Evolutionary conservation across 2,113 vertebrate species (phyloP).

Genomic region (Salvelinus alpinus): DNA sequence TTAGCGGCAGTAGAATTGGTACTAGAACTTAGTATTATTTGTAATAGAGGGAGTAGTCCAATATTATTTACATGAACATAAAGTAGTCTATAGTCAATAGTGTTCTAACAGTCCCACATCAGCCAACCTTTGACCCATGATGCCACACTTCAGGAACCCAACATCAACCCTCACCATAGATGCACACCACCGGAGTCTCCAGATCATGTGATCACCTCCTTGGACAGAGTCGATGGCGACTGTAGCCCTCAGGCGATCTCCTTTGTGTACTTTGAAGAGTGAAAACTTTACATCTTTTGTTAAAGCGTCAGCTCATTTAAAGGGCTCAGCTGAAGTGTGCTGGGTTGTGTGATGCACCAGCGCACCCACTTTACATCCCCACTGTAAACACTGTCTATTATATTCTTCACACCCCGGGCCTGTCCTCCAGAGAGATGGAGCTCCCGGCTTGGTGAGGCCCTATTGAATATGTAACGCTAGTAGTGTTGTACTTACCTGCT

Average conservation of each 20-base stretch:
- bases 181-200: neutral
- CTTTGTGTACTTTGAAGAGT: conserved; percentile 53
- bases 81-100: neutral
- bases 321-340: conserved; percentile 74
- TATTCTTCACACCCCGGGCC: conserved; percentile 72
- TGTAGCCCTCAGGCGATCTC: conserved; percentile 27
- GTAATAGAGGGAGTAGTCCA: neutral
- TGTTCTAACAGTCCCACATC: neutral
- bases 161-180: conserved; percentile 7
- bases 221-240: conserved; percentile 9
- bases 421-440: conserved; percentile 71
- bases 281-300: conserved; percentile 62
- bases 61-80: no score
- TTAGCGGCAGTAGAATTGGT: neutral
- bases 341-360: conserved; percentile 70
- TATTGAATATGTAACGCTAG: conserved; percentile 78
- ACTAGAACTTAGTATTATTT: neutral
- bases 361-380: conserved; percentile 73
- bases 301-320: conserved; percentile 70
- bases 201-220: neutral
- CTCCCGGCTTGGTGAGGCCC: conserved; percentile 53
- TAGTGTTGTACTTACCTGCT: conserved; percentile 74
- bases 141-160: neutral
- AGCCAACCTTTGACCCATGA: conserved; percentile 4
- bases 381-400: conserved; percentile 78